Base-by-base conservation (phyloP, 2,888 invertebrate species). In the Plebejus melissa region DNA sequence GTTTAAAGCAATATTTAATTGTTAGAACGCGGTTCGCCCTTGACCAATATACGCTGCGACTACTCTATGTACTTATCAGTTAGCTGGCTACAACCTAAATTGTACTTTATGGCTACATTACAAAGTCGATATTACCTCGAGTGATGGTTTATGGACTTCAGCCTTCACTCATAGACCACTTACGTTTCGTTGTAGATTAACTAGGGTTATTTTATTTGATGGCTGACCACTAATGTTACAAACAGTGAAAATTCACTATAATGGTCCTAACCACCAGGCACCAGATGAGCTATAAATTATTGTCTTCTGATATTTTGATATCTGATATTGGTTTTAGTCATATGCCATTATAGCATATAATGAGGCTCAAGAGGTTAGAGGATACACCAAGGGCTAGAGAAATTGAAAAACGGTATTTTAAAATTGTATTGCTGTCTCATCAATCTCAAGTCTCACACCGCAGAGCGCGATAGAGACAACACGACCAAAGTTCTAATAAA, bases 1-100 rank as follows among this genome's bases (percentile, higher is more conserved):
- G 72, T 72, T 72, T 72, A 28, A 54, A 72, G 72, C 32, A 72
- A 72, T 54, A 72, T 72, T 72, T 72, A 32, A 72, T 72, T 32
- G 72, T 72, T 72, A 54, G 72, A 72, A 54, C 72, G 50, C 72
- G 72, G 54, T 46, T 28, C 72, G 72, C 32, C 72, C 72, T 72
- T 72, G 72, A 72, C 72, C 46, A 13, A 72, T 32, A 72, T 72
- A 32, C 28, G 22, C 13, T 28, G 46, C 41, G 70, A 70, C 46
- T 72, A 72, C 72, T 50, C 28, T 50, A 72, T 54, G 54, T 72
- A 72, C 72, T 72, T 50, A 72, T 46, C 71, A 50, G 50, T 50
- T 72, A 28, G 54, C 72, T 50, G 4, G 13, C 46, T 13, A 5
- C 32, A 6, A 32, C 32, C 13, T 16, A 72, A 22, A 50, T 13